phyloP scores from a whole-genome alignment of 2,797 vertebrate species.

The Fistularia commersonii region DNA sequence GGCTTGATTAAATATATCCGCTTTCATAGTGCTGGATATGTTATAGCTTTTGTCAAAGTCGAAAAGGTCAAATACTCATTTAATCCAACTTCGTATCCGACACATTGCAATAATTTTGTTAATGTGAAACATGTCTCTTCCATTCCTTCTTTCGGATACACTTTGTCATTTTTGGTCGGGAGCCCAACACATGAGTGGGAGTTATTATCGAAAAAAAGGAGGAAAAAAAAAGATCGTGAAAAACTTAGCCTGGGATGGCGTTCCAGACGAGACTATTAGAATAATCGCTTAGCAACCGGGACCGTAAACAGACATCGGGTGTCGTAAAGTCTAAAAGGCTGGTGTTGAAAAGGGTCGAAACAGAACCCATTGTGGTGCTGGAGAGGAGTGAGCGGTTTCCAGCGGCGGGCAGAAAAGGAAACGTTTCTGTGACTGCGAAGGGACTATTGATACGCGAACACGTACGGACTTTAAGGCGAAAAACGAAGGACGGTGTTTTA shows the following conservation, averaged over 20 bases:
- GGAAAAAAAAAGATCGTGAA: conserved; percentile 12
- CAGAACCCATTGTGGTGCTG: conserved; percentile 72
- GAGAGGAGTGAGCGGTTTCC: conserved; percentile 56
- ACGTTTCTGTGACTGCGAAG: conserved; percentile 20
- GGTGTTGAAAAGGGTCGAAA: conserved; percentile 70
- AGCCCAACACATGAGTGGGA: no score
- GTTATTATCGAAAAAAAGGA: conserved; percentile 1
- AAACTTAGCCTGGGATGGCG: conserved; percentile 37
- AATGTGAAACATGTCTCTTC: no score
- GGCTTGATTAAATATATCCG: no score
- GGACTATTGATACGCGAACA: conserved; percentile 25
- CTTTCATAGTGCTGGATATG: no score
- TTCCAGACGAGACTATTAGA: conserved; percentile 45
- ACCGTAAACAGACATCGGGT: conserved; percentile 63
- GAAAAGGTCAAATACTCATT: no score
- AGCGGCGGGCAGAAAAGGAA: conserved; percentile 30
- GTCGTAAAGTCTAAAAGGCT: conserved; percentile 67
- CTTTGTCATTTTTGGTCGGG: no score
- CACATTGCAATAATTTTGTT: no score
- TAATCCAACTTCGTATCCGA: no score
- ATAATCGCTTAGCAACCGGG: conserved; percentile 65
- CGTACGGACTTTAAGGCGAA: conserved; percentile 32
- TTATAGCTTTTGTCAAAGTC: no score
- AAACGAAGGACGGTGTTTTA: conserved; percentile 13
- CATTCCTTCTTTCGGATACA: no score